A percentile compares a stretch with the other conserved stretches of the same genome.
phyloP scores from a whole-genome alignment of 2,113 vertebrate species.

The Xiphorhynchus elegans region DNA sequence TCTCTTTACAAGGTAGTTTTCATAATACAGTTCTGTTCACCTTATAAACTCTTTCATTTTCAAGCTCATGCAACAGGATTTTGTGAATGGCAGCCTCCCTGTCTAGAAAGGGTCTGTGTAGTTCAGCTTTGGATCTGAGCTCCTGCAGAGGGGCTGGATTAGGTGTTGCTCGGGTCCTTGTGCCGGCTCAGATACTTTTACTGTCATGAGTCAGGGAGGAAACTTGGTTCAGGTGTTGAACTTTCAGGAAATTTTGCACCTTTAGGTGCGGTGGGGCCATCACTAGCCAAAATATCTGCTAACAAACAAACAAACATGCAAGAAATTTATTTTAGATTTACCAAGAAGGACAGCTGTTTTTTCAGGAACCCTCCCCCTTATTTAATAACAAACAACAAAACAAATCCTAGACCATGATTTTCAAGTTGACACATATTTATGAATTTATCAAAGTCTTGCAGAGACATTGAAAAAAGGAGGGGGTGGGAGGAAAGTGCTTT shows the following conservation, averaged over 20 bases:
- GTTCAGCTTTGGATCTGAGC: not conserved
- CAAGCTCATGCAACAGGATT: not conserved
- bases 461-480: not conserved
- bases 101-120: not conserved
- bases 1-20: not conserved
- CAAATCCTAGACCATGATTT: not conserved
- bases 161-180: not conserved
- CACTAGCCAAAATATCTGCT: not conserved
- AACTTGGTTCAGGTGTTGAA: not conserved
- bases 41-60: not conserved
- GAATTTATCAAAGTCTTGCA: not conserved
- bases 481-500: not conserved
- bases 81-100: not conserved
- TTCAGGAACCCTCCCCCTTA: not conserved
- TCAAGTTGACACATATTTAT: not conserved
- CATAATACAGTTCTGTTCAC: not conserved
- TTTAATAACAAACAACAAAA: not conserved
- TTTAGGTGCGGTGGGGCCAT: not conserved
- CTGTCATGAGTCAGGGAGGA: rapidly evolving
- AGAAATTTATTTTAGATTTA: not conserved
- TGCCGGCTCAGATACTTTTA: rapidly evolving
- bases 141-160: not conserved
- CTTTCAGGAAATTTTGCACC: not conserved
- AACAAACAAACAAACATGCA: not conserved
- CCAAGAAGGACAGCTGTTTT: not conserved